These are phyloP conservation scores for Sebastes oblongus DNA, from an alignment of 2,797 vertebrate genomes.

Conservation along the genomic window DNA sequence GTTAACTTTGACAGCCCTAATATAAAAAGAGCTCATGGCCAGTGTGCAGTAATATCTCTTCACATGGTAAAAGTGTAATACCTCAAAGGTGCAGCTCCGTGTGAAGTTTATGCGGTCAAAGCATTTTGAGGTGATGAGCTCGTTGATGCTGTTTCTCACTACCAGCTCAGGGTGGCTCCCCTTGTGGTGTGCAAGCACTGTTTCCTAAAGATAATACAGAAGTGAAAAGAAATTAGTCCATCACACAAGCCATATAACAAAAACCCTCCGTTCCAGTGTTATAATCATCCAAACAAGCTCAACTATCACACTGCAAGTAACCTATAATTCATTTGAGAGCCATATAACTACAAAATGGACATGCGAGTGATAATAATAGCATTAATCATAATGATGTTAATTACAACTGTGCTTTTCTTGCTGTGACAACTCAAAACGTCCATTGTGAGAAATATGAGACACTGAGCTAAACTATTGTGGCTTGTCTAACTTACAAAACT, in stretches of 20 bases:
- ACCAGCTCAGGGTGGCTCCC: rapidly evolving
- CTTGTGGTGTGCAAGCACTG: rapidly evolving
- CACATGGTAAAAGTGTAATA: background rate
- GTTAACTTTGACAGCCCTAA: too few relatives aligned
- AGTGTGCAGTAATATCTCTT: background rate
- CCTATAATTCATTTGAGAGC: too few relatives aligned
- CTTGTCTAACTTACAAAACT: background rate
- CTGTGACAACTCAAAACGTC: too few relatives aligned
- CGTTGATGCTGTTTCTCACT: background rate
- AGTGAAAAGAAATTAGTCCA: background rate
- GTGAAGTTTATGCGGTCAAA: rapidly evolving
- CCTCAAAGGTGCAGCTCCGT: background rate
- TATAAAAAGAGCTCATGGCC: too few relatives aligned
- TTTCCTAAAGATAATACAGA: background rate
- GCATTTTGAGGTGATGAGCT: background rate
- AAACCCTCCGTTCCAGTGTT: background rate
- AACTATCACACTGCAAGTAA: background rate
- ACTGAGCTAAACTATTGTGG: too few relatives aligned
- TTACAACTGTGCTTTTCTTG: too few relatives aligned
- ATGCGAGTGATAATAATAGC: too few relatives aligned
- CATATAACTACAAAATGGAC: too few relatives aligned
- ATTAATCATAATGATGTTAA: too few relatives aligned
- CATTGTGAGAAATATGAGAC: too few relatives aligned
- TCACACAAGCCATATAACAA: background rate
- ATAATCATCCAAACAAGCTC: background rate